phyloP scores from a whole-genome alignment of 2,113 vertebrate species.

The Narcine bancroftii region DNA sequence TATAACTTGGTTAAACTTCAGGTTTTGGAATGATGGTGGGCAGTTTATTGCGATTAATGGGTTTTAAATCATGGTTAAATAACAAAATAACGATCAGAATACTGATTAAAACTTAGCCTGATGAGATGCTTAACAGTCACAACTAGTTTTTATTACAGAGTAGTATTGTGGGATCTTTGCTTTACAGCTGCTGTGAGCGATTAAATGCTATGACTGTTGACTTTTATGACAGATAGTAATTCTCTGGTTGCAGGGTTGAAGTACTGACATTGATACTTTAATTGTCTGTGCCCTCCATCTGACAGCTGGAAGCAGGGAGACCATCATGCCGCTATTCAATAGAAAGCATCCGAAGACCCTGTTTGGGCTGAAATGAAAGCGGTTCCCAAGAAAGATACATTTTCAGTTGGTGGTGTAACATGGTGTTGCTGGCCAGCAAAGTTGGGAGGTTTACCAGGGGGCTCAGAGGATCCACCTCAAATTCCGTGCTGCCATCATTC shows the following conservation, averaged over 20 bases:
- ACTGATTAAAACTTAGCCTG: neutral
- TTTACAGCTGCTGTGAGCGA: neutral
- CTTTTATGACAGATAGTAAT: neutral
- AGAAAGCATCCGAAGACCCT: neutral
- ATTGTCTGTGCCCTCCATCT: neutral
- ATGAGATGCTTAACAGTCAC: neutral
- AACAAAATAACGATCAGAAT: neutral
- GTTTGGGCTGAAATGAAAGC: neutral
- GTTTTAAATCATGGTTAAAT: neutral
- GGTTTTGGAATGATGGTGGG: neutral
- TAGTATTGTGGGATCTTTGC: neutral
- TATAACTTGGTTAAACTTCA: neutral
- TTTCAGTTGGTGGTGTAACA: neutral
- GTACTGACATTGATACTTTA: neutral
- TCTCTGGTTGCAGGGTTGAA: neutral
- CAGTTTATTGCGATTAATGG: neutral
- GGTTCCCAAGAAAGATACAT: neutral
- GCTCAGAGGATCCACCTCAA: neutral
- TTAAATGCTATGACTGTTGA: neutral
- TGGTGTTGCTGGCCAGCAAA: neutral
- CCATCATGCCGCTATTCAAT: neutral
- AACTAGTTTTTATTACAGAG: neutral
- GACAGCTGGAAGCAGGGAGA: neutral
- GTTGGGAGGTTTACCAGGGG: too few species aligned
- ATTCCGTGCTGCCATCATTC: neutral